Percentiles rank a stretch among this genome's conserved stretches.
Conservation (phyloP, 2,113 vertebrate genomes). For the Dolichallabes microphthalmus region DNA sequence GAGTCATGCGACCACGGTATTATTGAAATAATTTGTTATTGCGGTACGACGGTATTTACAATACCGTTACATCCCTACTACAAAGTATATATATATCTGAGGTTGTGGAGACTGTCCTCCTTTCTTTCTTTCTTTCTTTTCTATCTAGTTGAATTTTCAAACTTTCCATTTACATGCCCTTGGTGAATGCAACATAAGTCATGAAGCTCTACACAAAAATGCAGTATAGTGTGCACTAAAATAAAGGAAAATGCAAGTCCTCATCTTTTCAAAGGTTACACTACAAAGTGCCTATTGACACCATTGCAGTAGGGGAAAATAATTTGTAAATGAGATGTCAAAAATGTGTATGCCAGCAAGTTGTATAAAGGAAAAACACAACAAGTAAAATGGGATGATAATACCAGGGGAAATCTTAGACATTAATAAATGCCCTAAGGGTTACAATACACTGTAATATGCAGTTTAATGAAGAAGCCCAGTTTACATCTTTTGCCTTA, state of each 20-base stretch:
- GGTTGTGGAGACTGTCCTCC: neutral
- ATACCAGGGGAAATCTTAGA: neutral
- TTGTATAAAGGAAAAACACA: neutral
- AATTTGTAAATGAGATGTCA: neutral
- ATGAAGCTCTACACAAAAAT: neutral
- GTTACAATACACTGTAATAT: neutral
- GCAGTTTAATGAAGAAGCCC: neutral
- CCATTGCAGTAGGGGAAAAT: neutral
- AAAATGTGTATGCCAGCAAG: neutral
- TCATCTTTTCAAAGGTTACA: neutral
- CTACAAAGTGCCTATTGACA: neutral
- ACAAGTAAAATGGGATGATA: neutral
- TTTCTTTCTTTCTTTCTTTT: neutral
- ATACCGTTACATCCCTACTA: no score
- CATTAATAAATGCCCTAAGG: neutral
- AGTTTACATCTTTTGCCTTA: neutral
- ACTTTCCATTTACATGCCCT: neutral
- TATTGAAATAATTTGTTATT: no score
- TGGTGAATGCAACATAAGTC: neutral
- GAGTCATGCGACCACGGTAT: no score
- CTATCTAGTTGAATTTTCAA: neutral
- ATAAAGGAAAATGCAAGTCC: neutral
- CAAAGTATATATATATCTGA: neutral
- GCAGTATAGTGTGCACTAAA: neutral
- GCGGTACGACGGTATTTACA: no score